Base-by-base conservation (phyloP, 2,797 vertebrate species). In the Taenioides sp. region DNA sequence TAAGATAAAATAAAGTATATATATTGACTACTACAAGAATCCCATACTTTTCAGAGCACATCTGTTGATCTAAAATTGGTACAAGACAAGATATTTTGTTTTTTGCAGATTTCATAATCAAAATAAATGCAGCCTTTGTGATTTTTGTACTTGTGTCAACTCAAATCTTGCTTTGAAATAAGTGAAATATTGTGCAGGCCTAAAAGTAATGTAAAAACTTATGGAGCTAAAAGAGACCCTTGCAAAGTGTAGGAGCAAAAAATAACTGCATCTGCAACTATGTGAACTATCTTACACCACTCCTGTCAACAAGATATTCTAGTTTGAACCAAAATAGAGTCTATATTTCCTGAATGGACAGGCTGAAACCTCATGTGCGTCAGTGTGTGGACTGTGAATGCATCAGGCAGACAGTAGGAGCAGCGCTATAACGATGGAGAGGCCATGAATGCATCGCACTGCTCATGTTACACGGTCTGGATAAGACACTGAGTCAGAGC, bases 381-480 rank as follows among this genome's bases (percentile, higher is more conserved):
- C 60, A 71, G 62, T 37, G 73, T 28, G 67, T 54, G 75, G 75
- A 67, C 34, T 34, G 49, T 10, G 57, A 50, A 69, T 60, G 20
- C 23, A 59, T 72, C 59, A 40, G 59, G 18, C 49, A 25, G 71
- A 57, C 27, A 55, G 40, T 22, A 57, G 54, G 5, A 17, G 14
- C 1, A 55, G 65, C 31, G 74, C 58, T 57, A 49, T 20, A 69
- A 58, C 50, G 37, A 65, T 25, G 25, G 28, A 9, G 68, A 79
- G 72, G 70, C 69, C 60, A 70, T 49, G 20, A 72, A 23, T 52
- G 20, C 72, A 76, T 70, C 62, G 65, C 70, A 49, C 75, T 61
- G 82, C 69, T 86, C 54, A 22, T n/a, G 66, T 85, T 80, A 79
- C 76, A 40, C 70, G 50, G 72, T 72, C 71, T 52, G 59, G 73